phyloP scores from a whole-genome alignment of 2,888 invertebrate species.

The Epirrhoe alternata region DNA sequence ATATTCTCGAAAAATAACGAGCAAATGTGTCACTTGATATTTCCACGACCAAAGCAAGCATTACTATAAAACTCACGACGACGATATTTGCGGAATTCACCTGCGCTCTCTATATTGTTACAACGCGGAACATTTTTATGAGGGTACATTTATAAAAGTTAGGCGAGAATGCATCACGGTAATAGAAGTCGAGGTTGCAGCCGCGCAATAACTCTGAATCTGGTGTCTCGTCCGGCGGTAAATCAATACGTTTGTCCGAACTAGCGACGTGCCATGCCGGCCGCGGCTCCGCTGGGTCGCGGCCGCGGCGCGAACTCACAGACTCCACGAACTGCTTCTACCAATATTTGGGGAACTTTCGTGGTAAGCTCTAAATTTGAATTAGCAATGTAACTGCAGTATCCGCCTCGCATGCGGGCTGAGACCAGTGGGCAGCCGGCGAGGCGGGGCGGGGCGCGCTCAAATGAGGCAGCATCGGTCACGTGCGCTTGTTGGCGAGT shows the following conservation, averaged over 20 bases:
- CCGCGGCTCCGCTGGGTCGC: background rate
- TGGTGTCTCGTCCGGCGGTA: slow-evolving; percentile 35
- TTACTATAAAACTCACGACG: slow-evolving; percentile 15
- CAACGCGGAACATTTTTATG: slow-evolving; percentile 34
- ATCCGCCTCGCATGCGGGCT: background rate
- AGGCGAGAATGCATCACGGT: slow-evolving; percentile 36
- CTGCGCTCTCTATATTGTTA: slow-evolving; percentile 37
- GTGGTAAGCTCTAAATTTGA: slow-evolving; percentile 3
- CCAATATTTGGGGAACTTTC: slow-evolving; percentile 11
- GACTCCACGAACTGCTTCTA: slow-evolving; percentile 3
- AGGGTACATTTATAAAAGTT: slow-evolving; percentile 38
- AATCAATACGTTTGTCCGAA: slow-evolving; percentile 35
- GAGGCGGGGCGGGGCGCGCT: slow-evolving; percentile 1
- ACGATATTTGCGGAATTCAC: slow-evolving; percentile 37
- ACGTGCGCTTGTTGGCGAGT: slow-evolving; percentile 30
- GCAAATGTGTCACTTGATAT: slow-evolving; percentile 15
- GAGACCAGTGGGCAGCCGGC: background rate
- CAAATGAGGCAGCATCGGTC: slow-evolving; percentile 18
- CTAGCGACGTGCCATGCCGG: background rate
- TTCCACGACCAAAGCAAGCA: slow-evolving; percentile 17
- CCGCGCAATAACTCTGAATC: slow-evolving; percentile 34
- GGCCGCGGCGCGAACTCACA: slow-evolving; percentile 11
- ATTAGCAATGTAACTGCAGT: slow-evolving; percentile 10
- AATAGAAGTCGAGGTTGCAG: slow-evolving; percentile 37
- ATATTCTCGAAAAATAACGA: slow-evolving; percentile 8